Evolutionary conservation across 2,113 vertebrate genomes (phyloP).

Genomic region (Corythornis vintsioides): DNA sequence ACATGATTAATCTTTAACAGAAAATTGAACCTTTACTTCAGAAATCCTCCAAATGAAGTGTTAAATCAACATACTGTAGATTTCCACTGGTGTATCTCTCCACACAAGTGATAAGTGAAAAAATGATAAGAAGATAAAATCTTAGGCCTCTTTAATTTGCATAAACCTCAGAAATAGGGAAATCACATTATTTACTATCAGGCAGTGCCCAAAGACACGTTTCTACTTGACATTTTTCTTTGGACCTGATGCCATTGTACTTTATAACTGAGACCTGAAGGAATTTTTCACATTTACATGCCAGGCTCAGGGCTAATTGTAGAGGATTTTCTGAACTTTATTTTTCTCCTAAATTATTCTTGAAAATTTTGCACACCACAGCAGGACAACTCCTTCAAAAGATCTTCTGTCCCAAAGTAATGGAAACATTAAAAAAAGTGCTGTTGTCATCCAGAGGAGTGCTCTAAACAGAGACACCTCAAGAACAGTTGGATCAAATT

Average conservation of each 20-base stretch:
- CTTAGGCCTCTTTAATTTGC: background rate
- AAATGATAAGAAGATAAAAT: background rate
- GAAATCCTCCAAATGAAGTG: background rate
- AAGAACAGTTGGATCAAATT: conserved; percentile 39
- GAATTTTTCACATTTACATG: background rate
- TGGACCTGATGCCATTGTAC: background rate
- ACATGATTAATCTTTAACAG: conserved; percentile 22
- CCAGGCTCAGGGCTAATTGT: background rate
- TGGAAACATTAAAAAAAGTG: conserved; percentile 19
- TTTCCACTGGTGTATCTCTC: background rate
- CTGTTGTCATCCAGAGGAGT: conserved; percentile 20
- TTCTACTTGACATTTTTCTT: background rate
- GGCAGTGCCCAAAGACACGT: background rate
- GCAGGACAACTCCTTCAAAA: background rate
- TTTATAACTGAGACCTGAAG: background rate
- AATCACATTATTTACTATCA: background rate
- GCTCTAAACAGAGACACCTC: conserved; percentile 27
- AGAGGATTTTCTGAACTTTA: background rate
- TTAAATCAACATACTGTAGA: background rate
- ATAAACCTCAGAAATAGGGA: background rate
- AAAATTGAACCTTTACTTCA: conserved; percentile 17
- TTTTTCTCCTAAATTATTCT: background rate
- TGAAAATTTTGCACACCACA: background rate
- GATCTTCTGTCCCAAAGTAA: conserved; percentile 13
- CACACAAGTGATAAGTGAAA: background rate